Evolutionary conservation across 2,797 vertebrate species (phyloP).

Genomic region (Lacerta bilineata): DNA sequence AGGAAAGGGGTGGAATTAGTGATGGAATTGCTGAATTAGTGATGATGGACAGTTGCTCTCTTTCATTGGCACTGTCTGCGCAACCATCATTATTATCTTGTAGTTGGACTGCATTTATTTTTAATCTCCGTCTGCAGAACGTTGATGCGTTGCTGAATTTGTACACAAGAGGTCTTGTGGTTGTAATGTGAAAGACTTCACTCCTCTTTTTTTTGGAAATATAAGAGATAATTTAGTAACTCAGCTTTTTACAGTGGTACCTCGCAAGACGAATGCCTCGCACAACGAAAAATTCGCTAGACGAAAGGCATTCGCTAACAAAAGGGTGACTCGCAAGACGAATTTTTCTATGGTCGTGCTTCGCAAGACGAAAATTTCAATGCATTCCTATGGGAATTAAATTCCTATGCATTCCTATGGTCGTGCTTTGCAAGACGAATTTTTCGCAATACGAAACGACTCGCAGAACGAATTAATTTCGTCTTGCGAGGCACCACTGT

Average conservation of each 20-base stretch:
- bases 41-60: not conserved
- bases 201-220: constrained; percentile 65
- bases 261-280: too few relatives aligned
- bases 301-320: too few relatives aligned
- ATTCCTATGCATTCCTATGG: too few relatives aligned
- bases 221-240: not conserved
- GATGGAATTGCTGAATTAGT: not conserved
- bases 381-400: too few relatives aligned
- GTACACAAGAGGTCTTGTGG: not conserved
- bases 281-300: too few relatives aligned
- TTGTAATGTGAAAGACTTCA: not conserved
- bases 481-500: too few relatives aligned
- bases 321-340: too few relatives aligned
- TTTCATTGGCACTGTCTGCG: not conserved
- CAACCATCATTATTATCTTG: not conserved
- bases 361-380: too few relatives aligned
- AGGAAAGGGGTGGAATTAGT: not conserved
- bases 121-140: not conserved
- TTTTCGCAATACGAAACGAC: too few relatives aligned
- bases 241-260: not conserved
- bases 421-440: too few relatives aligned
- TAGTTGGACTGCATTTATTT: not conserved
- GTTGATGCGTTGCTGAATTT: not conserved
- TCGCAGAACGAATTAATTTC: too few relatives aligned
- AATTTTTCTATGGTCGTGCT: too few relatives aligned